Base-by-base conservation (phyloP, 2,113 vertebrate species). In the Rhinopomastus cyanomelas region DNA sequence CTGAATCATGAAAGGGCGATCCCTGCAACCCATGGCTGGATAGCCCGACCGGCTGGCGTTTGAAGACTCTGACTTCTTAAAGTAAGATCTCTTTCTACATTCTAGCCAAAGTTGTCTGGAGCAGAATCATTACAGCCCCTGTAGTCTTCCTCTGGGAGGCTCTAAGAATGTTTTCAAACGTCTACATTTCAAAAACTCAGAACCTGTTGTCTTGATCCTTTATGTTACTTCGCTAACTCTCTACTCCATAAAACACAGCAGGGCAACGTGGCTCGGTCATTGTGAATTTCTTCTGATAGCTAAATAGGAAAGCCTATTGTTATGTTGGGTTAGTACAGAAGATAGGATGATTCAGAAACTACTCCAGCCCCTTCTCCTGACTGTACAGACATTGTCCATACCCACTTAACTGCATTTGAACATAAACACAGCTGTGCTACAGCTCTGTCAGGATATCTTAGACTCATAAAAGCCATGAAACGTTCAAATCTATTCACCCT, bases 121-220 rank as follows among this genome's bases (percentile, higher is more conserved):
- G 78, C 19, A 61, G 86, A 93, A 89, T 93, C 82, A 83, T 91
- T 84, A 71, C 49, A 71, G 83, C 52, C 85, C 66, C 85, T 21
- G 36, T 92, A 60, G 90, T 64, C 87, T 91, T 78, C 91, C 93
- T 93, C 74, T 80, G 46, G 78, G 81, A 91, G n/a, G 60, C 87
- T 88, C 93, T 93, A 80, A 91, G 89, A 89, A 73, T 51, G 72
- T 89, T 93, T 89, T 96, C 89, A 96, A 95, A 96, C 29, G 85
- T 57, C 76, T 32, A 37, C 75, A 79, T 96, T 95, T 95, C 89
- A 94, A 92, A 95, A 93, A 46, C 9, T 8, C 80, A 55, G 82
- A 61, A 88, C 73, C 62, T 95, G 85, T 95, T 93, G 75, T 80
- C 71, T 94, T 81, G 90, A 95, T 91, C 95, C 92, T 96, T 91